A percentile compares a stretch with the other conserved stretches of the same genome.
Conservation (phyloP, 2,888 invertebrate species). For the Aethes cnicana region DNA sequence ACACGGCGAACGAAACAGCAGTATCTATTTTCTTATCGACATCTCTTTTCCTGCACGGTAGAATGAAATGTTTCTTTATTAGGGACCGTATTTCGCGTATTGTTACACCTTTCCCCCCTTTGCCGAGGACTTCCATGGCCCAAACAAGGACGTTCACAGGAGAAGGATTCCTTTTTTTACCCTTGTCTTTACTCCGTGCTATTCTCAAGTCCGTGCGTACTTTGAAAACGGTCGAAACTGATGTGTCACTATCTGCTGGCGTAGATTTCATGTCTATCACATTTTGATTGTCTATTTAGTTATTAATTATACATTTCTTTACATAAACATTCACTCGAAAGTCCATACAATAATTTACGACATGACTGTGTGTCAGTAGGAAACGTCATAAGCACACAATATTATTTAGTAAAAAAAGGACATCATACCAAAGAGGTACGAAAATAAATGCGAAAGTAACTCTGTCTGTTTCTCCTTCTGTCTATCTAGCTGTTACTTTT, state of each 20-base stretch:
- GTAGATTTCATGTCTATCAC: constrained; percentile 22
- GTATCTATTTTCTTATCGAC: constrained; percentile 51
- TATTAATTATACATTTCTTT: not conserved
- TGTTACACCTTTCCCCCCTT: constrained; percentile 44
- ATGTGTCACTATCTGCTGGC: constrained; percentile 41
- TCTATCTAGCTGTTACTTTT: no score
- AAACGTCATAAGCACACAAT: no score
- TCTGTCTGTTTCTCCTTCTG: no score
- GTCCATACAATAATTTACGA: no score
- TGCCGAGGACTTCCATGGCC: constrained; percentile 54
- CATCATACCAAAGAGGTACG: no score
- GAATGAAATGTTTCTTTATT: constrained; percentile 50
- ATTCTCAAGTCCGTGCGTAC: constrained; percentile 45
- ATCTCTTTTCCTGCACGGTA: constrained; percentile 48
- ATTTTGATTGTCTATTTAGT: constrained; percentile 19
- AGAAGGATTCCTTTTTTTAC: constrained; percentile 41
- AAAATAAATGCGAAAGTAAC: no score
- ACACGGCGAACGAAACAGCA: constrained; percentile 48
- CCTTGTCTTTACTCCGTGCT: constrained; percentile 37
- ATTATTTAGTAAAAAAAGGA: no score
- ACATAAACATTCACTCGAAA: not conserved
- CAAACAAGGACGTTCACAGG: constrained; percentile 56
- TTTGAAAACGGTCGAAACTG: constrained; percentile 42
- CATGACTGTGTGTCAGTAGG: no score
- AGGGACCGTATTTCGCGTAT: constrained; percentile 46